Evolutionary conservation across 1,140 invertebrate species (phyloP).

Genomic region (Papilio glaucus): DNA sequence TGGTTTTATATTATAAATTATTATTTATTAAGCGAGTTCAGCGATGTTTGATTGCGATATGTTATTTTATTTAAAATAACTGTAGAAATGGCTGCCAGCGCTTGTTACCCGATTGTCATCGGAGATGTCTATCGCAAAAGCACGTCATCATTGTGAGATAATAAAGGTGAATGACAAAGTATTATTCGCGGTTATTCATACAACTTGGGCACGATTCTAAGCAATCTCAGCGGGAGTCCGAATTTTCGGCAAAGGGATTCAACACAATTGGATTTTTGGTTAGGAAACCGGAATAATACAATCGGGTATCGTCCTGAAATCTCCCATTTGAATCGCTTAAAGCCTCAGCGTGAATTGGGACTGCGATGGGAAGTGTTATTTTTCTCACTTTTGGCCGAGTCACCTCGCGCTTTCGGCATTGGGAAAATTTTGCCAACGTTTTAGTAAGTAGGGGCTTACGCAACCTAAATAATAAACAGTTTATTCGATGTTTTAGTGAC

Average conservation of each 20-base stretch:
- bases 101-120: constrained; percentile 67
- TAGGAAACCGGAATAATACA: constrained; percentile 82
- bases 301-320: constrained; percentile 80
- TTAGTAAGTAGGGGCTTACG: not conserved
- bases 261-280: constrained; percentile 83
- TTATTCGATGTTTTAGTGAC: not conserved
- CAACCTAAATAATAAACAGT: constrained; percentile 1
- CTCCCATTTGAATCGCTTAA: constrained; percentile 81
- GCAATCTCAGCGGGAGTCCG: constrained; percentile 79
- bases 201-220: constrained; percentile 63
- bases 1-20: not conserved
- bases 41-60: constrained; percentile 54
- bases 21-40: constrained; percentile 32
- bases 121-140: constrained; percentile 81
- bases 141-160: constrained; percentile 82
- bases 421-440: not conserved
- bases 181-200: constrained; percentile 81
- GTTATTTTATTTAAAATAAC: constrained; percentile 76
- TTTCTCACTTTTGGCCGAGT: constrained; percentile 64
- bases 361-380: constrained; percentile 55
- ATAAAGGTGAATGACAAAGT: constrained; percentile 82
- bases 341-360: constrained; percentile 75
- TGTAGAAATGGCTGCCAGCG: constrained; percentile 52
- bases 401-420: constrained; percentile 43
- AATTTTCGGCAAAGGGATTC: constrained; percentile 76